Evolutionary conservation across 2,888 invertebrate species (phyloP).

Genomic region (Xestia rhomboidea): DNA sequence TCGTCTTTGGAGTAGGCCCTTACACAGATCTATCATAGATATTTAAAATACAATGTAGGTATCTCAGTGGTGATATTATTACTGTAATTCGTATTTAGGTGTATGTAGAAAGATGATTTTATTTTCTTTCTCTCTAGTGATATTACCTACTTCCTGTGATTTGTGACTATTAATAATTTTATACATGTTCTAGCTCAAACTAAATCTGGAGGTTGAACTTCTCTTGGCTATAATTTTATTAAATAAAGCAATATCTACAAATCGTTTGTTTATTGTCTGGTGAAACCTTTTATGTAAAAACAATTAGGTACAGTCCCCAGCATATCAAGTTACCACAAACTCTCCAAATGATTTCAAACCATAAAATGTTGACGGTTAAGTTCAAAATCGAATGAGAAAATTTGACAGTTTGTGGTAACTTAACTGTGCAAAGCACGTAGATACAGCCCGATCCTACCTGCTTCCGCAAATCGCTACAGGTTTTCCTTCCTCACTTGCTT

Average conservation of each 20-base stretch:
- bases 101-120: slow-evolving; percentile 79
- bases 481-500: background rate
- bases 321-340: too few species aligned
- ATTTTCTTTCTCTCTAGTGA: slow-evolving; percentile 82
- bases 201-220: slow-evolving; percentile 81
- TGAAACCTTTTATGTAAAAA: slow-evolving; percentile 12
- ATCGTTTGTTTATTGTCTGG: slow-evolving; percentile 51
- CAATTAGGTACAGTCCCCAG: background rate
- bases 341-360: too few species aligned
- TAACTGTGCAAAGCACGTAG: background rate
- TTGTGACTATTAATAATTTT: slow-evolving; percentile 88
- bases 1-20: slow-evolving; percentile 60
- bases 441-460: background rate
- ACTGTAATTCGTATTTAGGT: slow-evolving; percentile 77
- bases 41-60: slow-evolving; percentile 63
- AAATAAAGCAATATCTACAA: slow-evolving; percentile 87
- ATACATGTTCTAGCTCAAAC: slow-evolving; percentile 87
- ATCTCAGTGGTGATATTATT: slow-evolving; percentile 85
- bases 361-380: too few species aligned
- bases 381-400: too few species aligned
- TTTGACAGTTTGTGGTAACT: too few species aligned
- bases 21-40: slow-evolving; percentile 52
- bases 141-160: slow-evolving; percentile 87
- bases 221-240: slow-evolving; percentile 87
- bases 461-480: background rate